Evolutionary conservation across 2,797 vertebrate genomes (phyloP).

Genomic region (Falco biarmicus): DNA sequence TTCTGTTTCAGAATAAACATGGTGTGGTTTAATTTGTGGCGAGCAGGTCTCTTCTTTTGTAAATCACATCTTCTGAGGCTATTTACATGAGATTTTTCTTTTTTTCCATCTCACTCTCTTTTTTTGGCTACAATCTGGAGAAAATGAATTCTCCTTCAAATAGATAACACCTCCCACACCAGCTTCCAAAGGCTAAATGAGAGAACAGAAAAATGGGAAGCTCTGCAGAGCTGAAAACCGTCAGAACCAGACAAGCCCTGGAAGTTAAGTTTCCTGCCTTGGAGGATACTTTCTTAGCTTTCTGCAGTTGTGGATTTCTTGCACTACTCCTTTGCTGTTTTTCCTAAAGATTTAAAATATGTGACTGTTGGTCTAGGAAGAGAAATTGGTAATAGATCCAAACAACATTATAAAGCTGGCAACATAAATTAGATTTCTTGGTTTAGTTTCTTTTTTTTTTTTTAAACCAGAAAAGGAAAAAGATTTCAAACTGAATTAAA

Average conservation of each 20-base stretch:
- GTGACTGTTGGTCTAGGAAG: background rate
- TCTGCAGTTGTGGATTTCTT: background rate
- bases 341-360: background rate
- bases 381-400: background rate
- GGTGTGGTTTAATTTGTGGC: conserved; percentile 12
- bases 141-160: background rate
- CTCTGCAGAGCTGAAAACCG: background rate
- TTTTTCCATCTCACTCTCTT: background rate
- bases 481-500: background rate
- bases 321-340: background rate
- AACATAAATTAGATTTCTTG: background rate
- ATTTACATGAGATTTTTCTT: background rate
- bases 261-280: conserved; percentile 20
- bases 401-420: background rate
- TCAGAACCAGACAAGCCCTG: background rate
- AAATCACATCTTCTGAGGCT: conserved; percentile 20
- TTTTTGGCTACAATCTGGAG: conserved; percentile 14
- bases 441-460: background rate
- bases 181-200: background rate
- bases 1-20: conserved; percentile 38
- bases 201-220: background rate
- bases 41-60: conserved; percentile 31
- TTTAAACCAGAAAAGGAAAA: background rate
- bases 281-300: background rate
- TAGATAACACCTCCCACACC: background rate